phyloP scores from a whole-genome alignment of 2,113 vertebrate species.

The Verasper variegatus region DNA sequence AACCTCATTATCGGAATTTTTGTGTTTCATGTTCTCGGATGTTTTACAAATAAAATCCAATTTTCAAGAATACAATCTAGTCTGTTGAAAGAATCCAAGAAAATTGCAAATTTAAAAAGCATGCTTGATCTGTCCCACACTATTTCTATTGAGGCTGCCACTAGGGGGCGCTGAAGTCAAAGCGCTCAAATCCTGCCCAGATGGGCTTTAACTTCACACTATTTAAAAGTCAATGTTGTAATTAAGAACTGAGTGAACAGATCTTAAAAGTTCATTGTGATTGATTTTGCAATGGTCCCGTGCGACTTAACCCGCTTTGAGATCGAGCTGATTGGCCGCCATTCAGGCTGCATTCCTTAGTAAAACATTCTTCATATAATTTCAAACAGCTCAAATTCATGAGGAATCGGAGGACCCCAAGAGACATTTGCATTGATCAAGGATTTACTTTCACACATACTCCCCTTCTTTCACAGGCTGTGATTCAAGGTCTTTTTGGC shows the following conservation, averaged over 20 bases:
- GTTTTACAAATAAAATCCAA: too few relatives aligned
- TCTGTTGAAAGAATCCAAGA: not conserved
- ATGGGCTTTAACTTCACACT: constrained; percentile 43
- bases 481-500: constrained; percentile 82
- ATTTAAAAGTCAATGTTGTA: constrained; percentile 67
- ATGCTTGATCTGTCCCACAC: not conserved
- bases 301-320: constrained; percentile 65
- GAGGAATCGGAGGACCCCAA: constrained; percentile 63
- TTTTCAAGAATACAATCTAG: too few relatives aligned
- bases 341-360: constrained; percentile 59
- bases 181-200: not conserved
- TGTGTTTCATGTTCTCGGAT: not conserved
- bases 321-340: constrained; percentile 60
- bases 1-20: too few relatives aligned
- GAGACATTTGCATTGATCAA: constrained; percentile 80
- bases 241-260: constrained; percentile 65
- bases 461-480: constrained; percentile 72
- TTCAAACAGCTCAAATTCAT: constrained; percentile 76
- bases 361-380: constrained; percentile 77
- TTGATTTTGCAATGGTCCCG: constrained; percentile 66
- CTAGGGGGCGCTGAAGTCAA: constrained; percentile 11
- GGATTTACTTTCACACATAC: constrained; percentile 80
- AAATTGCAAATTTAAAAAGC: not conserved
- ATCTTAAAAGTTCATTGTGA: constrained; percentile 72
- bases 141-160: not conserved